Evolutionary conservation across 2,888 invertebrate genomes (phyloP).

Genomic region (Gnatocerus cornutus): DNA sequence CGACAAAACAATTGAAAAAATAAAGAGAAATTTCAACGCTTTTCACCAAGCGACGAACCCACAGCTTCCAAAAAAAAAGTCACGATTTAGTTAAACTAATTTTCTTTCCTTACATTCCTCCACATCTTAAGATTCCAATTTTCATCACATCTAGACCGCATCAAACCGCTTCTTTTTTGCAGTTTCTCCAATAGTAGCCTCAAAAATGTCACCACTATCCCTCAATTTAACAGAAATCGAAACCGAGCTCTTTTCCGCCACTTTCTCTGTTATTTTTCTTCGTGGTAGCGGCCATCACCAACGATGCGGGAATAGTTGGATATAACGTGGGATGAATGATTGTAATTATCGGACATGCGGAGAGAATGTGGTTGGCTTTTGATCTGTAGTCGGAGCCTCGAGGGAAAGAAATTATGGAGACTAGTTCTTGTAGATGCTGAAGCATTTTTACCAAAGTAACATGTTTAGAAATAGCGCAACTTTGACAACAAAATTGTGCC

Average conservation of each 20-base stretch:
- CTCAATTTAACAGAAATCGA: constrained; percentile 13
- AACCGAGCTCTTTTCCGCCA: constrained; percentile 3
- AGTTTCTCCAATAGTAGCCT: constrained; percentile 7
- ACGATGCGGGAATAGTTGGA: constrained; percentile 35
- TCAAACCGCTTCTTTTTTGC: not conserved
- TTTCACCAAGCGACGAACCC: no score
- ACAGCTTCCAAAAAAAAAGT: no score
- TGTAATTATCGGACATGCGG: constrained; percentile 50
- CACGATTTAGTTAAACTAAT: no score
- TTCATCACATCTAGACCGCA: constrained; percentile 1
- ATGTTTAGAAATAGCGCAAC: not conserved
- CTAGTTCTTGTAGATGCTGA: constrained; percentile 63
- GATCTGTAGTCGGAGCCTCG: constrained; percentile 47
- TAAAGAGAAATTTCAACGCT: no score
- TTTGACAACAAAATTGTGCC: not conserved
- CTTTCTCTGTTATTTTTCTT: constrained; percentile 14
- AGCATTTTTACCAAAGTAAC: not conserved
- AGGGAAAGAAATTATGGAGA: constrained; percentile 44
- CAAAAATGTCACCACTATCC: constrained; percentile 7
- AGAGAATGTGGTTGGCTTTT: constrained; percentile 50
- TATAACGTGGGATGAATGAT: constrained; percentile 48
- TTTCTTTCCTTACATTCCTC: no score
- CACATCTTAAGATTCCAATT: not conserved
- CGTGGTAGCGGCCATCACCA: constrained; percentile 6
- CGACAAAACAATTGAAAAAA: no score